Percentiles rank a stretch among this genome's conserved stretches.
phyloP scores from a whole-genome alignment of 2,797 vertebrate genomes.

The Chelmon rostratus region DNA sequence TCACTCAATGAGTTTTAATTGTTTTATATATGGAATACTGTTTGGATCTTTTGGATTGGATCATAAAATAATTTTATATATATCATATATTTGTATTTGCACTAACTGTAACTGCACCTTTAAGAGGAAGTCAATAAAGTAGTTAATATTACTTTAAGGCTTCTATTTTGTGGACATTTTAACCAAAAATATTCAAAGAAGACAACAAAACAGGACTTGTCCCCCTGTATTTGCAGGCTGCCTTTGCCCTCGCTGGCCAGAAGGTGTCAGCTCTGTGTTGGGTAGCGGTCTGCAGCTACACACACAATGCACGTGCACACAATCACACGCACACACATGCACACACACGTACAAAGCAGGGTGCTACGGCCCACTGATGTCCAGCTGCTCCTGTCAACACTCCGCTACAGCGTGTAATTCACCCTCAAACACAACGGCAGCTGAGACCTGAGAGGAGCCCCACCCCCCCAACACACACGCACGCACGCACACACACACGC shows the following conservation, averaged over 20 bases:
- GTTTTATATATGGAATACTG: background rate
- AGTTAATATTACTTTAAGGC: background rate
- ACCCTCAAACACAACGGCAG: conserved; percentile 88
- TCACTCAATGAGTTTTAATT: background rate
- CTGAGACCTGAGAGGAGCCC: conserved; percentile 84
- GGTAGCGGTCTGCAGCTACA: conserved; percentile 32
- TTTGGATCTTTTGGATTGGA: background rate
- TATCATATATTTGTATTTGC: background rate
- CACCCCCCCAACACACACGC: conserved; percentile 35
- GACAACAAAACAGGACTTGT: conserved; percentile 9
- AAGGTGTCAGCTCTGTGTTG: conserved; percentile 81
- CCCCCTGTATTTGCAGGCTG: conserved; percentile 35
- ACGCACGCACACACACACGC: conserved; percentile 37
- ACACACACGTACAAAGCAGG: conserved; percentile 34
- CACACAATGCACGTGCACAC: conserved; percentile 25
- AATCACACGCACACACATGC: conserved; percentile 31
- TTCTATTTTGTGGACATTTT: conserved; percentile 14
- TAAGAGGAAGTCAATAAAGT: background rate
- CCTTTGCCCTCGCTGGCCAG: conserved; percentile 73
- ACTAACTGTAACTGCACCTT: background rate
- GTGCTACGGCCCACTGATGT: conserved; percentile 88
- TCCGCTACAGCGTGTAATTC: conserved; percentile 92
- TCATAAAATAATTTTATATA: background rate
- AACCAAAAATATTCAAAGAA: background rate
- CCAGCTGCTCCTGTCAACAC: conserved; percentile 98